Evolutionary conservation across 2,888 invertebrate species (phyloP), one percentile per base, ranked within the genome.

Genomic region (Leptinotarsa tumamoca): DNA sequence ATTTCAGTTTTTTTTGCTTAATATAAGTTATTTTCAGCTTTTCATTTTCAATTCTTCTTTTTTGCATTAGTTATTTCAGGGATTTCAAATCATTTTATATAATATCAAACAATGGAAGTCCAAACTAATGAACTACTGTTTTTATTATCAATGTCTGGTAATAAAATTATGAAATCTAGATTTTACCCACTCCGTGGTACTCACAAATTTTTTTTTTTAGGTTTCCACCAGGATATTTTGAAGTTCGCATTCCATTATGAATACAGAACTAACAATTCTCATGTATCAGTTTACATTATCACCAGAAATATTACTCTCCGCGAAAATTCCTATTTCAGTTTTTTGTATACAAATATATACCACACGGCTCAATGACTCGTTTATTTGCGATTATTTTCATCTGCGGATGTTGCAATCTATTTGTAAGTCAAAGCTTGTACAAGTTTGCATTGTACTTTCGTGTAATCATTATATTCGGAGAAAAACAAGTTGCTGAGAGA

Each of bases 401-500:
- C 76, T 74, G 73, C 78, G 78, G 78, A 78, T 78, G 78, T 76
- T 61, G 68, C 52, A 71, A 67, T 68, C 50, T 58, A 76, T 68
- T 78, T 73, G 23, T 67, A 66, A 78, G 76, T 74, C 78, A 73
- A 67, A 61, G 50, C 76, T 58, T 67, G 76, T 71, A 58, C 43
- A 71, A 56, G 52, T 69, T 58, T 67, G 52, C 72, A 74, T 68
- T 71, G 74, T 73, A 67, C 68, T 71, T 71, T 49, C 72, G 33
- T 63, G 63, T 63, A 63, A 33, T 63, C 63, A 43, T 63, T 63
- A 63, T 63, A 63, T 63, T 63, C 63, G 63, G 63, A 63, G 63
- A 63, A 63, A 63, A 63, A 63, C 63, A 63, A 63, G 63, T 63
- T 43, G 33, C 63, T 27, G 7, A 43, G 17, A n/a, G 63, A 63